Base-by-base conservation (phyloP, 2,797 vertebrate genomes). In the Myiotriccus ornatus region DNA sequence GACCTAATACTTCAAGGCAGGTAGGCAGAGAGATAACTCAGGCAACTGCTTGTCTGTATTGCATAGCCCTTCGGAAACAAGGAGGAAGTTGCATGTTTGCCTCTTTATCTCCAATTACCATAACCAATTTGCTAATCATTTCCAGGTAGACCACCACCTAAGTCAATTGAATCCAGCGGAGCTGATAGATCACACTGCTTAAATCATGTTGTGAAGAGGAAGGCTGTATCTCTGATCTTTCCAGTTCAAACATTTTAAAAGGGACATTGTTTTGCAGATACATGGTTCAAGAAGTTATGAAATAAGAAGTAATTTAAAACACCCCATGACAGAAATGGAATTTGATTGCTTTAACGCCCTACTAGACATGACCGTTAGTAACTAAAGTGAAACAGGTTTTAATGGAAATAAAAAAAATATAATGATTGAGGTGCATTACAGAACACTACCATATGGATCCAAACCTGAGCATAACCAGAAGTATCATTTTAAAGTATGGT, bases 401-500 rank as follows among this genome's bases (percentile, higher is more conserved):
- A 59, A 81, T 16, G 37, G 41, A 84, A 60, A 67, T 78, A 68
- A 91, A 64, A 74, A 55, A 77, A 87, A 87, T 41, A 21, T 25
- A 65, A 34, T 2, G 0, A 60, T 55, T 60, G 55, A 49, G 37
- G 84, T 56, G 12, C 49, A 70, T 70, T 87, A 81, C 87, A 67
- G 47, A 60, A 83, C 56, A 47, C 16, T 80, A 23, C 32, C 41
- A 35, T 35, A 65, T 63, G 53, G 80, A 68, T n/a, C 59, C 70
- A 86, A 93, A 89, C 25, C 21, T 70, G 55, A 90, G 71, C 22
- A 39, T 71, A 79, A 77, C 55, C 93, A 97, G 81, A 94, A 96
- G 44, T 28, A 68, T 77, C 23, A 82, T 84, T 84, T 32, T 68
- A 60, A 87, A 67, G 71, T 75, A 78, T 89, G 87, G 81, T 82